Evolutionary conservation across 2,113 vertebrate genomes (phyloP), one percentile per base, ranked within the genome.

Genomic region (Tympanuchus pallidicinctus): DNA sequence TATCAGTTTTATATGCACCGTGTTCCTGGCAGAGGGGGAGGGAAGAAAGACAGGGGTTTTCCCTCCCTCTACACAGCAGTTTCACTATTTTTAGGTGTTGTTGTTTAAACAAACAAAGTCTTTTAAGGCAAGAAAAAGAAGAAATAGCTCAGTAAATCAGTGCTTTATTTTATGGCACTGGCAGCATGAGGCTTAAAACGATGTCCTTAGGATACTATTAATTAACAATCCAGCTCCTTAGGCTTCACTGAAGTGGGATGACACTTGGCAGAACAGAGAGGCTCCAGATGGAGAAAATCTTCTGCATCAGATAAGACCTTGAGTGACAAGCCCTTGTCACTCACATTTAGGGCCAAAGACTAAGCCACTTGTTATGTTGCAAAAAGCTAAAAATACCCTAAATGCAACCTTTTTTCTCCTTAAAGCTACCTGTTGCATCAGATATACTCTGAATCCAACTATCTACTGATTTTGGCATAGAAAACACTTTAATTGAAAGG

Each of bases 161-260:
- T 71, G 38, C 61, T 89, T 74, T 82, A 20, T 74, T 91, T 83
- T 67, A 60, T 43, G 28, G 60, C 56, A 64, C 21, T 71, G 32
- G 22, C 36, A 79, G 30, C 21, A 27, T 12, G 36, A 34, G 22
- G 43, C 50, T 90, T 88, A 67, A 92, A 67, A 80, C 50, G 76
- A 59, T 70, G 77, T 92, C 79, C 56, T 75, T 81, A 52, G 65
- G 72, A 91, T 89, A 86, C 56, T 89, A 64, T 91, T 81, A 91
- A 81, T 87, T 93, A 91, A 78, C 4, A 11, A 83, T 72, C 69
- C 69, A 74, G 19, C 30, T 52, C 61, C 64, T 70, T 60, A 20
- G 66, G 82, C 57, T 86, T 74, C 65, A 71, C 61, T 6, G 5
- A 32, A 73, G 60, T 19, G 63, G 79, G 36, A 80, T 69, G 28